phyloP scores from a whole-genome alignment of 1,140 invertebrate species.

The Wiebesia pumilae region DNA sequence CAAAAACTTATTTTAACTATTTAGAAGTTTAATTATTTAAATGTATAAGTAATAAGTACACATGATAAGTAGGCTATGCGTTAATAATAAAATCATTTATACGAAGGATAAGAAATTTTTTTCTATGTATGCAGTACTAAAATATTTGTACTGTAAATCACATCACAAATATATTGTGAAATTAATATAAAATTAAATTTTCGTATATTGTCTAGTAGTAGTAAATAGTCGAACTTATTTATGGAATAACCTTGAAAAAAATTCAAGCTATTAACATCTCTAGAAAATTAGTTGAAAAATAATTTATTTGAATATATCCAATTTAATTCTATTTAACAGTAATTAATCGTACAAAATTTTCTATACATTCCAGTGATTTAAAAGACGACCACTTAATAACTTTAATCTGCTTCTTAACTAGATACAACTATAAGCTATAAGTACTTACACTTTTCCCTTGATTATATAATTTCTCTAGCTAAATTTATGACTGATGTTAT shows the following conservation, averaged over 20 bases:
- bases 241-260: background rate
- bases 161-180: no score
- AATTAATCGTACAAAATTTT: background rate
- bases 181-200: no score
- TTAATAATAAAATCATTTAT: no score
- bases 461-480: background rate
- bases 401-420: background rate
- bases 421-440: background rate
- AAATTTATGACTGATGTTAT: slow-evolving; percentile 5
- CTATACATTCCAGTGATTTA: background rate
- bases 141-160: no score
- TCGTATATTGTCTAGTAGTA: no score
- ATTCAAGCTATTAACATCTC: background rate
- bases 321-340: background rate
- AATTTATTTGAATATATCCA: background rate
- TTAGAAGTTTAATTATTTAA: no score
- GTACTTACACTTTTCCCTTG: background rate
- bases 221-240: no score
- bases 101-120: no score
- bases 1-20: no score
- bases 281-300: background rate
- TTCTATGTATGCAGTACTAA: no score
- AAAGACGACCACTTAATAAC: background rate
- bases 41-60: no score
- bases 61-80: no score